Percentiles rank a stretch among this genome's conserved stretches.
These are phyloP conservation scores for Nothoprocta pentlandii DNA, from an alignment of 2,113 vertebrate species.

Conservation along the genomic window DNA sequence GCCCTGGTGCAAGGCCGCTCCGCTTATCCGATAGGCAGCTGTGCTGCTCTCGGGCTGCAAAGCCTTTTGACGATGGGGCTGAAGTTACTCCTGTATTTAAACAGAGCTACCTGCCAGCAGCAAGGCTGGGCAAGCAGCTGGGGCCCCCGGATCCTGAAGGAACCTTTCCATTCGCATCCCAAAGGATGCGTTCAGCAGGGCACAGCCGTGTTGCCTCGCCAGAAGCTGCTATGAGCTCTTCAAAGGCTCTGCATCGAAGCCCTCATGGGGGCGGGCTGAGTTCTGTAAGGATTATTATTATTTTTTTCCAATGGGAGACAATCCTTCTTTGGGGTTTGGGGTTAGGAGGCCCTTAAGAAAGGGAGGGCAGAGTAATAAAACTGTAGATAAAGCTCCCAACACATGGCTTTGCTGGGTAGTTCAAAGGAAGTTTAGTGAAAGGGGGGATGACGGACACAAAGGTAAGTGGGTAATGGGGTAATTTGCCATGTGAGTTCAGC, in stretches of 20 bases:
- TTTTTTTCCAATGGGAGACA: background rate
- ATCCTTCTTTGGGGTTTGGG: fast-evolving
- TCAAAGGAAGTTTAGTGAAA: background rate
- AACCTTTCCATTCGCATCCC: background rate
- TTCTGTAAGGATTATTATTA: background rate
- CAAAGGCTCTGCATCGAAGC: background rate
- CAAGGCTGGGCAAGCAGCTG: background rate
- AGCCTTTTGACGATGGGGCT: background rate
- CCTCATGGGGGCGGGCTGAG: background rate
- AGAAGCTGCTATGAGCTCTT: slow-evolving; percentile 24
- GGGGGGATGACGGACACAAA: background rate
- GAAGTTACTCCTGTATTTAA: background rate
- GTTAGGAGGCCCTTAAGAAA: background rate
- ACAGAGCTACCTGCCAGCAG: background rate
- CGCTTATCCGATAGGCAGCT: slow-evolving; percentile 4
- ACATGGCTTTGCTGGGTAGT: background rate
- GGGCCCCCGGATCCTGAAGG: background rate
- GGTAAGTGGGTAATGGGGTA: background rate
- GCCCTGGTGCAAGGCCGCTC: background rate
- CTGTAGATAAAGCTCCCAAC: background rate
- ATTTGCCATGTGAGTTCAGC: background rate
- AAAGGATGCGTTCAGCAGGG: background rate
- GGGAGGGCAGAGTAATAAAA: background rate
- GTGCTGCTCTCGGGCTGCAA: background rate
- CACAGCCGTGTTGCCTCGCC: background rate